phyloP scores from a whole-genome alignment of 2,888 invertebrate species.

The Oligia latruncula region DNA sequence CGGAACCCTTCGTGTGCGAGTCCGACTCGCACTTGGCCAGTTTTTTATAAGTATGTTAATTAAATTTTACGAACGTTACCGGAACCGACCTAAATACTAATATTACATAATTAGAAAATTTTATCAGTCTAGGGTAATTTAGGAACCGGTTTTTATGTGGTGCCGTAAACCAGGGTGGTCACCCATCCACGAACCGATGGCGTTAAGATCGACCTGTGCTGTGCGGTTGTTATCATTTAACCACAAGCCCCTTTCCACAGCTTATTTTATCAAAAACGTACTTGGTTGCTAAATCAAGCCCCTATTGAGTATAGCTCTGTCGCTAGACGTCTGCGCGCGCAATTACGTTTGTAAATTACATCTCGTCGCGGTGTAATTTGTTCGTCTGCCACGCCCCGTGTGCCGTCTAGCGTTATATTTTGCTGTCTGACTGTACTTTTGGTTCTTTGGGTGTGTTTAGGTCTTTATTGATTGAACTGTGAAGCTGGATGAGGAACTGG shows the following conservation, averaged over 20 bases:
- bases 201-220: too few species aligned
- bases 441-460: slow-evolving; percentile 18
- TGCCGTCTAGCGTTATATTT: slow-evolving; percentile 66
- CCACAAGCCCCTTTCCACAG: background rate
- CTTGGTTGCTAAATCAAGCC: slow-evolving; percentile 40
- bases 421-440: slow-evolving; percentile 69
- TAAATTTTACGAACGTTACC: too few species aligned
- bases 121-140: too few species aligned
- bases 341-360: slow-evolving; percentile 83
- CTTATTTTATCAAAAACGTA: background rate
- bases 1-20: too few species aligned
- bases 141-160: too few species aligned
- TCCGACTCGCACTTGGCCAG: too few species aligned
- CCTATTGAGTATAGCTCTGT: slow-evolving; percentile 43
- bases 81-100: too few species aligned
- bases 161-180: too few species aligned
- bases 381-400: slow-evolving; percentile 72
- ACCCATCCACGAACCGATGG: too few species aligned
- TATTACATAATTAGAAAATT: too few species aligned
- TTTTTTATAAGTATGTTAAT: too few species aligned
- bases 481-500: background rate
- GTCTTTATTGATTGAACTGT: slow-evolving; percentile 3
- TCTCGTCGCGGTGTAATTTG: slow-evolving; percentile 77
- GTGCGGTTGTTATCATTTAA: background rate
- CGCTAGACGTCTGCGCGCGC: slow-evolving; percentile 71